A percentile compares a stretch with the other conserved stretches of the same genome.
These are phyloP conservation scores for Hydropsyche betteni DNA, from an alignment of 2,888 invertebrate species.

Conservation along the genomic window DNA sequence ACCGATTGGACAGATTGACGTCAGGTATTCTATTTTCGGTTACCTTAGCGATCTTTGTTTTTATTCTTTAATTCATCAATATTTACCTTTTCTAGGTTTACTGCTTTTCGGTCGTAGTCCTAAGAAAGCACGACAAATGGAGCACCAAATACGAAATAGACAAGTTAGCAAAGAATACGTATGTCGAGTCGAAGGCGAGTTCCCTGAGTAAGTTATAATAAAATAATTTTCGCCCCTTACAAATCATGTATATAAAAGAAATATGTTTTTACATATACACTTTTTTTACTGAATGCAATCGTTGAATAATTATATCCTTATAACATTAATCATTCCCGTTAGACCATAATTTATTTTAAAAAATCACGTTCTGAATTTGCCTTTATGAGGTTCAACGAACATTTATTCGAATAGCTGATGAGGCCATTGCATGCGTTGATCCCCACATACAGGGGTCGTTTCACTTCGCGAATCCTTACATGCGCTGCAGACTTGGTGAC, in stretches of 20 bases:
- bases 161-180: slow-evolving; percentile 95
- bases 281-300: no score
- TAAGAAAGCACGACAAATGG: slow-evolving; percentile 93
- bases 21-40: slow-evolving; percentile 68
- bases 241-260: no score
- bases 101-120: slow-evolving; percentile 93
- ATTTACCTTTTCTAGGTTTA: slow-evolving; percentile 65
- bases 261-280: no score
- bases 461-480: slow-evolving; percentile 15
- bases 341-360: no score
- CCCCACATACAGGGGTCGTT: not conserved
- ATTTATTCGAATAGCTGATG: no score
- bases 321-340: no score
- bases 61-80: not conserved
- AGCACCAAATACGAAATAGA: slow-evolving; percentile 91
- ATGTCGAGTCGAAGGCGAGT: slow-evolving; percentile 92
- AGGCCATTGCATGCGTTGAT: no score
- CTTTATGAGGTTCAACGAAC: no score
- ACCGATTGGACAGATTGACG: slow-evolving; percentile 95
- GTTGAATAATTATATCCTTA: no score
- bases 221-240: no score
- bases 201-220: slow-evolving; percentile 79
- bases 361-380: no score
- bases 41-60: slow-evolving; percentile 3
- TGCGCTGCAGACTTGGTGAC: slow-evolving; percentile 30